These are phyloP conservation scores for Xyliphius kryptos DNA, from an alignment of 2,113 vertebrate species.

Conservation along the genomic window DNA sequence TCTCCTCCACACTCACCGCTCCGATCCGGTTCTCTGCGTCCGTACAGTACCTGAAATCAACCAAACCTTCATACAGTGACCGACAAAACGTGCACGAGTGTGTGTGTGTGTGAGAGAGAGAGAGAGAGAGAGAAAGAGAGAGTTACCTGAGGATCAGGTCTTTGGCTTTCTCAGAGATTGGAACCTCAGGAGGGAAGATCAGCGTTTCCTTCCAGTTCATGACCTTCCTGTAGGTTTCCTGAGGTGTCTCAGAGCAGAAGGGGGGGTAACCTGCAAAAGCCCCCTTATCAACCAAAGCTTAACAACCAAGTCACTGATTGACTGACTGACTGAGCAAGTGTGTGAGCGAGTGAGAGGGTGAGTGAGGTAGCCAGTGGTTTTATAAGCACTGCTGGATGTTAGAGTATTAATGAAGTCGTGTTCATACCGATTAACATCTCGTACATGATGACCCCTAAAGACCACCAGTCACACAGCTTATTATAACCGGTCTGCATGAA, in stretches of 20 bases:
- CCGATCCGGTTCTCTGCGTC: constrained; percentile 92
- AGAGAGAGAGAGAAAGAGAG: neutral
- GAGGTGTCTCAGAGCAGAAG: constrained; percentile 96
- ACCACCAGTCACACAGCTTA: constrained; percentile 98
- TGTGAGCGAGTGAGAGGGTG: too few relatives aligned
- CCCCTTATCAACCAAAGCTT: too few relatives aligned
- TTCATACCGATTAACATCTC: constrained; percentile 95
- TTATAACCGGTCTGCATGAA: constrained; percentile 98
- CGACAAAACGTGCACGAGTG: neutral
- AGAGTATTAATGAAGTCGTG: neutral
- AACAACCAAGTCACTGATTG: too few relatives aligned
- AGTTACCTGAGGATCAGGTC: constrained; percentile 84
- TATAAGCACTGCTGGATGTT: too few relatives aligned
- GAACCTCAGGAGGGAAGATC: constrained; percentile 93
- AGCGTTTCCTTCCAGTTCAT: constrained; percentile 99
- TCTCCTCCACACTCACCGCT: constrained; percentile 87
- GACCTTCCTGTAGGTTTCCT: constrained; percentile 97
- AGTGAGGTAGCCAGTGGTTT: too few relatives aligned
- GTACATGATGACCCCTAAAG: constrained; percentile 96
- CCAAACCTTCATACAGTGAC: neutral
- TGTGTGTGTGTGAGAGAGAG: neutral
- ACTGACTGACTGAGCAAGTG: too few relatives aligned
- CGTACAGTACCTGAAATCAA: constrained; percentile 76
- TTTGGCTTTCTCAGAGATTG: constrained; percentile 94
- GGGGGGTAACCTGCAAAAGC: constrained; percentile 82